Evolutionary conservation across 2,888 invertebrate species (phyloP), one percentile per base, ranked within the genome.

Genomic region (Agriopis marginaria): DNA sequence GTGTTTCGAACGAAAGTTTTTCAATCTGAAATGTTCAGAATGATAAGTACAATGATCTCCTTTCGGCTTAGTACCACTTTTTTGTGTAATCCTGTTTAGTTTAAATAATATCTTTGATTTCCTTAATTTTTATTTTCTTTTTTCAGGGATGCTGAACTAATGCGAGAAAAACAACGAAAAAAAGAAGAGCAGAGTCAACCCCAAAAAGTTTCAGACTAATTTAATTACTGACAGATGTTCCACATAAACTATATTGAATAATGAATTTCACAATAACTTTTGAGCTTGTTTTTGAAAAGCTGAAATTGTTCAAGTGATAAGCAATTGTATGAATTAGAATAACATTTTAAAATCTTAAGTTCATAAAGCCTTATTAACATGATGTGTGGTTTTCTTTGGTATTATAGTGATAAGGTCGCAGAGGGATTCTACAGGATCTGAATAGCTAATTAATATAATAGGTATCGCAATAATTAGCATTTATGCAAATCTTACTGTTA

Each of bases 131-230:
- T 23, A 23, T 23, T 23, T 32, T 32, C 3, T 51, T 73, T 68
- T 93, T 94, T 59, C 84, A 97, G 98, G 84, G 98, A 98, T 95
- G 98, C 98, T 32, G 97, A 98, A 85, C 79, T 97, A 83, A 98
- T 98, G 97, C 94, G 98, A 84, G 97, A 98, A 85, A 98, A 98
- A 87, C 98, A 98, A 93, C 95, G 95, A 84, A 97, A 96, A 90
- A 97, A 97, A 82, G 96, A 96, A 83, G 95, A 95, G 81, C 94
- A 94, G 75, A 66, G 75, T 75, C 73, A 81, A 82, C 53, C 47
- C 71, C 84, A 83, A 76, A 91, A 93, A 88, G 83, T 83, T 75
- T 91, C 91, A 75, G 85, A 91, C 82, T 89, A 89, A 86, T 74
- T 74, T 75, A 69, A 72, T 62, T 72, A 73, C 74, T 63, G 67